Evolutionary conservation across 2,113 vertebrate species (phyloP).

Genomic region (Eupsittula cactorum): DNA sequence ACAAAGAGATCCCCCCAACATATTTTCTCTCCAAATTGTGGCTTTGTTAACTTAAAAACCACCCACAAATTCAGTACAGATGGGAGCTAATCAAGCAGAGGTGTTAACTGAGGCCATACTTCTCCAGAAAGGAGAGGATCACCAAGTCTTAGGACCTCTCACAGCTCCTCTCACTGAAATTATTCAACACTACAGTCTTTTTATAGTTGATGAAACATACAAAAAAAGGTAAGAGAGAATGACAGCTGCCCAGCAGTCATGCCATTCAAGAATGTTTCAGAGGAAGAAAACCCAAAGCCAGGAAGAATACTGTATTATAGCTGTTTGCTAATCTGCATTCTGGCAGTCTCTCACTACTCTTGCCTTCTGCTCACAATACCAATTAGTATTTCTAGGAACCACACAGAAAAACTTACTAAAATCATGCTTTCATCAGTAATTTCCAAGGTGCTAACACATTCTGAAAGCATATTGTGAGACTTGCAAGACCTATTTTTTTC

Average conservation of each 20-base stretch:
- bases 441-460: not conserved
- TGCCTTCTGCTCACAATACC: not conserved
- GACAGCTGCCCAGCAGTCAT: not conserved
- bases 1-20: too few relatives aligned
- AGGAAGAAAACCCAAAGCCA: not conserved
- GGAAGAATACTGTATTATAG: not conserved
- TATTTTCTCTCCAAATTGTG: not conserved
- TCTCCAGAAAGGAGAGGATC: not conserved
- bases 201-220: not conserved
- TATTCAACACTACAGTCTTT: not conserved
- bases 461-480: not conserved
- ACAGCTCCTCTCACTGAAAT: not conserved
- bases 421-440: not conserved
- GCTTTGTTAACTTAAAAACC: not conserved
- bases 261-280: not conserved
- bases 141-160: not conserved
- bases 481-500: not conserved
- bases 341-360: not conserved
- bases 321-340: not conserved
- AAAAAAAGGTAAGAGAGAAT: not conserved
- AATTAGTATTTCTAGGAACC: not conserved
- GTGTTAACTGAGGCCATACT: not conserved
- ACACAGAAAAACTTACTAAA: not conserved
- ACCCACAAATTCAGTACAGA: conserved; percentile 8
- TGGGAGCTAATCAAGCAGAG: not conserved